Base-by-base conservation (phyloP, 2,888 invertebrate species). In the Apamea epomidion region DNA sequence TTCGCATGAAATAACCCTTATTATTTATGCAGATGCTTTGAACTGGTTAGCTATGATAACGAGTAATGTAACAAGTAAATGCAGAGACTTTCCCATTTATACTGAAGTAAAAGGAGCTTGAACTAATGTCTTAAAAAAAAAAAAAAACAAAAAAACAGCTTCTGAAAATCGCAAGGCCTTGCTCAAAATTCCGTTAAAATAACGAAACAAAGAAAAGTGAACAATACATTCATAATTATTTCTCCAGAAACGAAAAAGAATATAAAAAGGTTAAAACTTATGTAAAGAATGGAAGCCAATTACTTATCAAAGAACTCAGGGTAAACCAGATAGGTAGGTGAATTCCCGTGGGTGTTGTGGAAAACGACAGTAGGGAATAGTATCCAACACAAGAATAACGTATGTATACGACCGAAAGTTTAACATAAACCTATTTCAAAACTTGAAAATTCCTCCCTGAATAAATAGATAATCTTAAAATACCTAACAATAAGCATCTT, bases 211-310 rank as follows among this genome's bases (percentile, higher is more conserved):
- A 70, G 14, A 37, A 76, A 42, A 10, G 18, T 8, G 67, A 80
- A 74, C 67, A 76, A 72, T 64, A 48, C 25, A 51, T 51, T 32
- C 25, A 2, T 68, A 76, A 76, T 29, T 51, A 84, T 71, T 88
- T 76, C 37, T 74, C 5, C 6, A 25, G 21, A 65, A 37, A 65
- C 32, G 4, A 74, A 78, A 76, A 70, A 29, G 0, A 84, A 79
- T 29, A 5, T 32, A 54, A 54, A 73, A 71, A 67, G 42, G 71
- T 72, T 70, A 76, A 84, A 79, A 76, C n/a, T 48, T 68, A 60
- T 32, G 12, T 29, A 76, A 87, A 70, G 48, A 74, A 85, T 60
- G 29, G 42, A 58, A 74, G 21, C 32, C 48, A 87, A 87, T 88
- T 74, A 80, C 58, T 84, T 68, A 48, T 68, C 14, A 64, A 65